These are phyloP conservation scores for Rachycentron canadum DNA, from an alignment of 2,797 vertebrate genomes.

Conservation along the genomic window DNA sequence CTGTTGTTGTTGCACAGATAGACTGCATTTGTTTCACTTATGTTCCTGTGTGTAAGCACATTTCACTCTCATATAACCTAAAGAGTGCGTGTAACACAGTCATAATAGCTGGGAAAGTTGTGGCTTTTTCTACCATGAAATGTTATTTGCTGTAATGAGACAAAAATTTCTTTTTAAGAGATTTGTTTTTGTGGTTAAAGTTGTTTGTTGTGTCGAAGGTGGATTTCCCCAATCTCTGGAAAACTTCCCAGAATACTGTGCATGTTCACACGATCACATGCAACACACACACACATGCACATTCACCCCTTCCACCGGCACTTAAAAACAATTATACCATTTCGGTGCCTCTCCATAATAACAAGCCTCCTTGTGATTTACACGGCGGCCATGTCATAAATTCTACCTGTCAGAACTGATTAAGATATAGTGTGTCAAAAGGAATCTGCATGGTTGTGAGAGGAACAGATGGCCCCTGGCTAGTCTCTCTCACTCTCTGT, in stretches of 20 bases:
- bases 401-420: slow-evolving; percentile 65
- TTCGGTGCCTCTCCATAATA: slow-evolving; percentile 72
- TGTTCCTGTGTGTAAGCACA: slow-evolving; percentile 39
- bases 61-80: slow-evolving; percentile 46
- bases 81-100: slow-evolving; percentile 56
- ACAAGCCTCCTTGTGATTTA: slow-evolving; percentile 75
- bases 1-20: slow-evolving; percentile 9
- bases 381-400: slow-evolving; percentile 54
- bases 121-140: slow-evolving; percentile 61
- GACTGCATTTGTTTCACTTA: slow-evolving; percentile 29
- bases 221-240: slow-evolving; percentile 76
- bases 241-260: slow-evolving; percentile 72
- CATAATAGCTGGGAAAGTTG: slow-evolving; percentile 66
- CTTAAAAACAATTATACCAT: slow-evolving; percentile 80
- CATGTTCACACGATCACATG: slow-evolving; percentile 67
- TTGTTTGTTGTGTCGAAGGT: slow-evolving; percentile 74
- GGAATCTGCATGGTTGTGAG: slow-evolving; percentile 42
- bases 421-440: slow-evolving; percentile 61
- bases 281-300: slow-evolving; percentile 21
- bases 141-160: slow-evolving; percentile 68
- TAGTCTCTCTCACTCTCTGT: slow-evolving; percentile 25
- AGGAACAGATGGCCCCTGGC: slow-evolving; percentile 59
- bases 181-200: slow-evolving; percentile 73
- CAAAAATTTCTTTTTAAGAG: slow-evolving; percentile 55
- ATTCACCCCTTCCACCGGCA: slow-evolving; percentile 44